phyloP scores from a whole-genome alignment of 2,113 vertebrate species.

The Ictalurus furcatus region DNA sequence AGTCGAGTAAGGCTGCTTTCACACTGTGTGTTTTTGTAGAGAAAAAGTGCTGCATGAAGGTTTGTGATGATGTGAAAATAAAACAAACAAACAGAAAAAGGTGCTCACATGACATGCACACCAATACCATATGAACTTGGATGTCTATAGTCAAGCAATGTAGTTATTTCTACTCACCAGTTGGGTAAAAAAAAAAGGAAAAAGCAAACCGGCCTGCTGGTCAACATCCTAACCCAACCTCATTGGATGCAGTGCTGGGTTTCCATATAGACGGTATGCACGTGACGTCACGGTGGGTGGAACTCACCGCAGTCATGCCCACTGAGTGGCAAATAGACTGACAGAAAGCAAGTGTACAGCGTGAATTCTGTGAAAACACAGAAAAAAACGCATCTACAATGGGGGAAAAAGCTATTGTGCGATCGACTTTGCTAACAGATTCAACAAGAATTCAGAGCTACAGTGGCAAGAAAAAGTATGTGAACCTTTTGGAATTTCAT shows the following conservation, averaged over 20 bases:
- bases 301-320: too few species aligned
- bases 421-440: too few species aligned
- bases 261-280: neutral
- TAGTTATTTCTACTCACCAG: neutral
- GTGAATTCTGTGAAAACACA: too few species aligned
- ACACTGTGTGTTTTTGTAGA: neutral
- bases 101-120: neutral
- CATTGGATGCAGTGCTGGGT: neutral
- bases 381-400: too few species aligned
- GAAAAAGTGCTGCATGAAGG: neutral
- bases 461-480: too few species aligned
- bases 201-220: neutral
- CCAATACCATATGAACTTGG: neutral
- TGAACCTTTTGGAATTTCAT: too few species aligned
- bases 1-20: neutral
- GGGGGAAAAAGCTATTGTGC: too few species aligned
- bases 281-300: too few species aligned
- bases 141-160: neutral
- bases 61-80: neutral
- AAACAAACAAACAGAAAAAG: neutral
- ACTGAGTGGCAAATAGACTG: too few species aligned
- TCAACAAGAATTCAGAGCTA: too few species aligned
- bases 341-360: too few species aligned
- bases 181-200: too few species aligned
- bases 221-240: neutral